Evolutionary conservation across 1,140 invertebrate genomes (phyloP).

Genomic region (Zophobas atratus): DNA sequence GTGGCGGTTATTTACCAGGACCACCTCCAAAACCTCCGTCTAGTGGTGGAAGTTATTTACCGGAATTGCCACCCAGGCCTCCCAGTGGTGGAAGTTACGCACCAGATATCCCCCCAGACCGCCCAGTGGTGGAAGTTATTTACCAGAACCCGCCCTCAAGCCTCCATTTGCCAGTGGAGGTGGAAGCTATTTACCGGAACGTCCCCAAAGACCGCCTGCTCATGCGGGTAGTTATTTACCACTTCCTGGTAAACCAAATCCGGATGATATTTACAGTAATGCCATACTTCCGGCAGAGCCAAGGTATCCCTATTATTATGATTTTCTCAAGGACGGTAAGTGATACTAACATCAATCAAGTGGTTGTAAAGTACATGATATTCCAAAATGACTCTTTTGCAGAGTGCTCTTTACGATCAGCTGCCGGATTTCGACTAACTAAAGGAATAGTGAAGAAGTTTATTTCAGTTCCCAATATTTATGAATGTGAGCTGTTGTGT

Average conservation of each 20-base stretch:
- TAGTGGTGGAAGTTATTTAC: constrained; percentile 11
- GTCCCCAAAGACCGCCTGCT: not conserved
- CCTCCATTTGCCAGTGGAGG: not conserved
- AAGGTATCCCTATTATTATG: constrained; percentile 49
- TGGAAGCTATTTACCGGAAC: constrained; percentile 20
- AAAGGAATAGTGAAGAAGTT: constrained; percentile 77
- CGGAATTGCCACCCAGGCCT: constrained; percentile 26
- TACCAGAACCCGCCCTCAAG: constrained; percentile 27
- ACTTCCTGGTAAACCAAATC: constrained; percentile 21
- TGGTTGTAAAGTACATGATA: not conserved
- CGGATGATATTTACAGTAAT: constrained; percentile 53
- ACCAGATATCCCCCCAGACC: constrained; percentile 8
- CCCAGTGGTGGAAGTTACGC: constrained; percentile 34
- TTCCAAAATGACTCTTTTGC: constrained; percentile 52
- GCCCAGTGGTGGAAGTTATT: constrained; percentile 30
- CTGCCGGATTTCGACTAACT: constrained; percentile 80
- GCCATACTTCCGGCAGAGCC: constrained; percentile 56
- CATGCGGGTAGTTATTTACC: constrained; percentile 49
- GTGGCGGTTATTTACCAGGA: constrained; percentile 17
- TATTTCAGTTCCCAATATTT: constrained; percentile 75
- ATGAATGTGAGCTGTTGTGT: constrained; percentile 83
- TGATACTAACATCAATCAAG: not conserved
- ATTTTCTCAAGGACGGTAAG: constrained; percentile 62
- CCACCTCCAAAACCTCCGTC: not conserved
- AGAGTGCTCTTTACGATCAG: constrained; percentile 83